phyloP scores from a whole-genome alignment of 2,113 vertebrate genomes.

The Prietella phreatophila region DNA sequence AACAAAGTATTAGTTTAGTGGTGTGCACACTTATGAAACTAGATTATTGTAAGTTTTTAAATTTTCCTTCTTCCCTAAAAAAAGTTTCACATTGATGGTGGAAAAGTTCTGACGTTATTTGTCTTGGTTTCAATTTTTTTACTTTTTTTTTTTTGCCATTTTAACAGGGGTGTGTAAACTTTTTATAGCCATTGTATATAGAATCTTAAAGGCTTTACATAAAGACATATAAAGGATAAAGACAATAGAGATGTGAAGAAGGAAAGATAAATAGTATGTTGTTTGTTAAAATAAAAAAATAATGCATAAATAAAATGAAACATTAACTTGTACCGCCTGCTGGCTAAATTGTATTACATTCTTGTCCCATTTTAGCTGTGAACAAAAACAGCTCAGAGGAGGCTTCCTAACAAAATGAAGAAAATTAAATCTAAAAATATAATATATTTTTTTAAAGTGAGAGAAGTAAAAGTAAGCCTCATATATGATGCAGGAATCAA shows the following conservation, averaged over 20 bases:
- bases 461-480: not conserved
- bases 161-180: too few relatives aligned
- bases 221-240: not conserved
- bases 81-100: too few relatives aligned
- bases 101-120: too few relatives aligned
- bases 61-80: too few relatives aligned
- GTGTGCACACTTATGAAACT: too few relatives aligned
- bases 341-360: not conserved
- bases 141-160: too few relatives aligned
- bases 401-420: not conserved
- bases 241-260: not conserved
- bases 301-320: not conserved
- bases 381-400: not conserved
- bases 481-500: not conserved
- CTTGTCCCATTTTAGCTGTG: not conserved
- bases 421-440: not conserved
- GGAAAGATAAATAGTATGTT: too few relatives aligned
- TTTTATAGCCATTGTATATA: not conserved
- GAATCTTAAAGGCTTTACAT: not conserved
- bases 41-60: too few relatives aligned
- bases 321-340: not conserved
- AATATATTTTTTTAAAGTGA: not conserved
- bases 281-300: not conserved
- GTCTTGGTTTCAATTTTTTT: too few relatives aligned
- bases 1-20: too few relatives aligned